Evolutionary conservation across 2,113 vertebrate genomes (phyloP), one percentile per base, ranked within the genome.

Genomic region (Plestiodon gilberti): DNA sequence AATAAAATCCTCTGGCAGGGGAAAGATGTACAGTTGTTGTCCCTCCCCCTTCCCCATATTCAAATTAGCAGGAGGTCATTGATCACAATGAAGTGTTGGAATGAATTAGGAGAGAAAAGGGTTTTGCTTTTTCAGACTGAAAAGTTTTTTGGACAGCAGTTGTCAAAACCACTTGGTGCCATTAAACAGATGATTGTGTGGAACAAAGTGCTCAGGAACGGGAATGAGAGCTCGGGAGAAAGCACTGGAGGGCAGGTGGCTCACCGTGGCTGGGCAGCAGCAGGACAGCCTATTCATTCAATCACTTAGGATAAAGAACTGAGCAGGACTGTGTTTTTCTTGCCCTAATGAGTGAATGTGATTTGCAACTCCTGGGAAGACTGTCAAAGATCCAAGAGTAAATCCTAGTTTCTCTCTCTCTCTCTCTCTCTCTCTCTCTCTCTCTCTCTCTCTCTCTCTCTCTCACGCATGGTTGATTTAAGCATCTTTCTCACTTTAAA

Each of bases 1-100:
- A 92, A 87, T 92, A 84, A 91, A 88, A 93, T 82, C 64, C 84
- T 78, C 43, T 28, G 78, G 84, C 1, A 0, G 25, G 23, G n/a
- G 74, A 48, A 59, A 18, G 73, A 59, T 6, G 67, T 40, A 75
- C 59, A 8, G 8, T 87, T 73, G 43, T 78, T 8, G 35, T 30
- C 6, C 0, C 30, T 17, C 77, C 23, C 57, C 78, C 65, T 2
- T 90, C 87, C 84, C 52, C 35, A 48, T 65, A 33, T 38, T 73
- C 78, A 87, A 86, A 86, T 90, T 76, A 70, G 62, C 76, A 57
- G 28, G 40, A 70, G 38, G 55, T 59, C 59, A 8, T 6, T 76
- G 81, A 79, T 88, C 57, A 6, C 18, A 22, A 14, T 22, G 55
- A 78, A 83, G 18, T 40, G 35, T 73, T 43, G 69, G 15, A 79